phyloP scores from a whole-genome alignment of 2,113 vertebrate species.

The Rhodinocichla rosea region DNA sequence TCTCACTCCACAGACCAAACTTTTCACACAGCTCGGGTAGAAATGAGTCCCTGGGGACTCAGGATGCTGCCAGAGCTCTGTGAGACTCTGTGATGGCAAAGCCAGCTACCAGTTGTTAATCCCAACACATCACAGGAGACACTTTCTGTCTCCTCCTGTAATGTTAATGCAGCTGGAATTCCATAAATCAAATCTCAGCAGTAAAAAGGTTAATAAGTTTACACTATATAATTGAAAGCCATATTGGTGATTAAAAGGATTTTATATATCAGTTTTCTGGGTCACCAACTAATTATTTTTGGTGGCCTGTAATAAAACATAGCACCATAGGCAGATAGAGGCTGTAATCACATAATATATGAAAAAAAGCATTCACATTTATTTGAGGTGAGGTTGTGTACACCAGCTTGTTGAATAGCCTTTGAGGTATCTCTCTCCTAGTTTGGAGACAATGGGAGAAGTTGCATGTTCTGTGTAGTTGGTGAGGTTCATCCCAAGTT shows the following conservation, averaged over 20 bases:
- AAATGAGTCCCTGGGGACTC: conserved; percentile 8
- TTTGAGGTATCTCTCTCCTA: neutral
- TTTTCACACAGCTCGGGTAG: neutral
- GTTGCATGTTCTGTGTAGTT: accelerated
- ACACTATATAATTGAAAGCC: conserved; percentile 78
- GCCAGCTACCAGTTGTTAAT: conserved; percentile 48
- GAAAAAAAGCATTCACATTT: conserved; percentile 30
- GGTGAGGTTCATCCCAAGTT: conserved; percentile 15
- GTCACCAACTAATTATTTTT: conserved; percentile 82
- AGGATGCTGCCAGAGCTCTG: conserved; percentile 3
- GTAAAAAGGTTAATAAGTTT: conserved; percentile 84
- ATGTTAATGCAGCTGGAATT: conserved; percentile 71
- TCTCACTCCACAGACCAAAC: neutral
- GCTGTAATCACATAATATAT: conserved; percentile 57
- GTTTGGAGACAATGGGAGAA: neutral
- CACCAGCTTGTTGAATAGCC: neutral
- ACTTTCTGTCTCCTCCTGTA: conserved; percentile 62
- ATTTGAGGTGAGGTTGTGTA: conserved; percentile 3
- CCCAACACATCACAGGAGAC: conserved; percentile 41
- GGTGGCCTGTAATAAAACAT: conserved; percentile 73
- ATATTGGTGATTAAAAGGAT: conserved; percentile 81
- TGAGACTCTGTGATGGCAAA: neutral
- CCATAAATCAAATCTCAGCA: conserved; percentile 77
- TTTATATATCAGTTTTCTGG: conserved; percentile 80
- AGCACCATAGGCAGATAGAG: conserved; percentile 51